Conservation (phyloP, 1,140 invertebrate species). For the Drosophila takahashii region DNA sequence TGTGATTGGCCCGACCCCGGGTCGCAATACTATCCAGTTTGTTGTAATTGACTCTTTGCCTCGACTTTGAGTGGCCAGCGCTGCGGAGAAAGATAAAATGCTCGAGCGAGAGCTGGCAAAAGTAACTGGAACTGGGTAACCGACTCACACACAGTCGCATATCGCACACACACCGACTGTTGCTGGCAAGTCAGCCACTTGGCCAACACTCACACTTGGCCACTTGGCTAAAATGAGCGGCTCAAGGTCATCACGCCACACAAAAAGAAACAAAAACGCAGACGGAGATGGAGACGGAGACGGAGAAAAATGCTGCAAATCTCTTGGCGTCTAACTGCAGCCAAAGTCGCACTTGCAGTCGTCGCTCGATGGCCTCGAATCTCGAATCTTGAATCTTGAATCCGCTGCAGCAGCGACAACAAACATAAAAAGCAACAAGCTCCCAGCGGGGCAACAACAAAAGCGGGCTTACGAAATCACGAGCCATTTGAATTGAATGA, state of each 20-base stretch:
- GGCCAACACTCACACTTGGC: conserved; percentile 51
- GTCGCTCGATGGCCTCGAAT: conserved; percentile 76
- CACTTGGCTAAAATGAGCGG: conserved; percentile 79
- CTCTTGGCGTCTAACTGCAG: conserved; percentile 72
- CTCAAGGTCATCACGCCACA: conserved; percentile 83
- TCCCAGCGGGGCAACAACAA: conserved; percentile 43
- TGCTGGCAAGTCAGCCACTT: conserved; percentile 32
- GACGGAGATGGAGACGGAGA: conserved; percentile 19
- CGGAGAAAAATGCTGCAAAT: conserved; percentile 43
- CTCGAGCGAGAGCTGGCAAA: conserved; percentile 58
- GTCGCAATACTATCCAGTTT: conserved; percentile 1
- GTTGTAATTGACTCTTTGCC: background rate
- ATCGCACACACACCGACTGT: conserved; percentile 6
- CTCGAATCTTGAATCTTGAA: conserved; percentile 25
- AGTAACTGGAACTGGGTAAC: conserved; percentile 77
- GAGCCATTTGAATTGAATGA: conserved; percentile 83
- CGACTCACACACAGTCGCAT: conserved; percentile 6
- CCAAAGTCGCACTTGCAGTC: conserved; percentile 70
- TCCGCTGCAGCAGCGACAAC: conserved; percentile 55
- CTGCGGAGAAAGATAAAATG: conserved; percentile 26
- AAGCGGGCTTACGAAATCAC: conserved; percentile 83
- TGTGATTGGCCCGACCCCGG: conserved; percentile 1
- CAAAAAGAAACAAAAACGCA: conserved; percentile 60
- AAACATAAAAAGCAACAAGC: conserved; percentile 8
- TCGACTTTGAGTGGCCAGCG: conserved; percentile 5